Percentiles rank a stretch among this genome's conserved stretches.
phyloP scores from a whole-genome alignment of 2,797 vertebrate genomes.

The Serranus cabrilla region DNA sequence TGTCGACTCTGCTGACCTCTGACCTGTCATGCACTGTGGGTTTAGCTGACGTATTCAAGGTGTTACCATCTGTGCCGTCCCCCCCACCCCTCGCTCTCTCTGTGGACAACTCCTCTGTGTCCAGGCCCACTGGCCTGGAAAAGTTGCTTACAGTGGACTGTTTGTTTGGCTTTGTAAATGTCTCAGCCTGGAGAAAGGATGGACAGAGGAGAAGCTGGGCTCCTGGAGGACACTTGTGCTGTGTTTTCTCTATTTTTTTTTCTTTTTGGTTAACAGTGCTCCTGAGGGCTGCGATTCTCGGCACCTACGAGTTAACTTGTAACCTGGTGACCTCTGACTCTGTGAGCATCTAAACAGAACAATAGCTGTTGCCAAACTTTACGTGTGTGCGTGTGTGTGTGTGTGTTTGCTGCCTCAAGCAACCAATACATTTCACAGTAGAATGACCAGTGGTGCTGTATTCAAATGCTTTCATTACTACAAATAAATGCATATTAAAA shows the following conservation, averaged over 20 bases:
- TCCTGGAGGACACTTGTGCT: constrained; percentile 66
- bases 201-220: constrained; percentile 43
- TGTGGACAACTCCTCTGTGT: constrained; percentile 70
- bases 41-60: constrained; percentile 80
- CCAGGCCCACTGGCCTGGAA: constrained; percentile 73
- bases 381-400: not conserved
- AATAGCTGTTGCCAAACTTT: constrained; percentile 37
- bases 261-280: constrained; percentile 47
- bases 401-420: constrained; percentile 23
- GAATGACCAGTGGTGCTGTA: not conserved
- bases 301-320: constrained; percentile 66
- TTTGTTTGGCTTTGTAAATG: constrained; percentile 77
- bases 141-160: constrained; percentile 78
- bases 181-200: constrained; percentile 62
- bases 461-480: not conserved
- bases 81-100: constrained; percentile 37
- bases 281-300: constrained; percentile 27
- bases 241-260: constrained; percentile 14
- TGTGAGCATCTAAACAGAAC: constrained; percentile 33
- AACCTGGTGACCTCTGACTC: constrained; percentile 53
- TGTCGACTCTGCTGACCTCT: constrained; percentile 68
- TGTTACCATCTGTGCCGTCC: constrained; percentile 76
- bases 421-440: not conserved
- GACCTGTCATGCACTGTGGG: constrained; percentile 68
- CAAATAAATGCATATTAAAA: not conserved